Conservation (phyloP, 1,140 invertebrate genomes). For the Penaeus vannamei region DNA sequence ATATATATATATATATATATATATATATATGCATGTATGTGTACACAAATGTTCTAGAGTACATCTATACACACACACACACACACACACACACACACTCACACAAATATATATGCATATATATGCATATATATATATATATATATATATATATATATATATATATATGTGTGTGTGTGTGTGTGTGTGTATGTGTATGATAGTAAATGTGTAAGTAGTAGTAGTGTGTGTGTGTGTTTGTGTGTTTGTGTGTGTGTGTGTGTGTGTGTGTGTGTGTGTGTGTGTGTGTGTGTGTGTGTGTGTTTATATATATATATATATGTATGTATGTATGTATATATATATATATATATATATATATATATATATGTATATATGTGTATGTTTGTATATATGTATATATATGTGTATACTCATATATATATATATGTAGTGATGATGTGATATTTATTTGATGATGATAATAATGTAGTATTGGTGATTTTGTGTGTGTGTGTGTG, state of each 20-base stretch:
- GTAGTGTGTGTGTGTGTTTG: conserved; percentile 5
- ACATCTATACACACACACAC: conserved; percentile 7
- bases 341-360: not conserved
- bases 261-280: conserved; percentile 11
- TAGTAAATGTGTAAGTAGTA: not conserved
- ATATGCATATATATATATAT: conserved; percentile 14
- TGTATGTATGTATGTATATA: not conserved
- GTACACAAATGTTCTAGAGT: not conserved
- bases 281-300: no score
- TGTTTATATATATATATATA: conserved; percentile 19
- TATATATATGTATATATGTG: not conserved
- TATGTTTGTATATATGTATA: not conserved
- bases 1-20: conserved; percentile 16
- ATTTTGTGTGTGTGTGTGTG: not conserved
- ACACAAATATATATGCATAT: no score
- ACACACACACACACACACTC: no score
- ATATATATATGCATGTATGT: conserved; percentile 16
- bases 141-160: conserved; percentile 16
- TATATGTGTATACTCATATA: not conserved
- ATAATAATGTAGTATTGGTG: no score
- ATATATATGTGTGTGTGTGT: no score
- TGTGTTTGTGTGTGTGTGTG: conserved; percentile 6
- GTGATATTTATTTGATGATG: no score
- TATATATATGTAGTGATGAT: no score
- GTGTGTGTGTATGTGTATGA: conserved; percentile 7